Conservation (phyloP, 2,888 invertebrate species). For the Phaonia tiefii region DNA sequence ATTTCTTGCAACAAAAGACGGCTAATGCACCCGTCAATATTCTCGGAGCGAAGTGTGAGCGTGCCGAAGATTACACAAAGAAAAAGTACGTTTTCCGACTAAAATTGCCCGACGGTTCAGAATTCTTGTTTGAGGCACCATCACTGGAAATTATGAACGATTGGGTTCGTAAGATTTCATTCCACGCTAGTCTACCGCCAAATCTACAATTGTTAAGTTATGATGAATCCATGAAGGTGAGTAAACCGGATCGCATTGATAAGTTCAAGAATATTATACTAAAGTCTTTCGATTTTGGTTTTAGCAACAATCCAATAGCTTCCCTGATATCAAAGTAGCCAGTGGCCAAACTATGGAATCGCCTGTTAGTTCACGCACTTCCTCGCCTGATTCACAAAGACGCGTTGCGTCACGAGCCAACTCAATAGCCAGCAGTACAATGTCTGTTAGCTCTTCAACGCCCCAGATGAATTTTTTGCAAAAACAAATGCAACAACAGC, state of each 20-base stretch:
- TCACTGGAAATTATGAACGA: constrained; percentile 89
- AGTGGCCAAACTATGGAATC: constrained; percentile 81
- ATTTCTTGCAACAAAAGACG: constrained; percentile 93
- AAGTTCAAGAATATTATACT: constrained; percentile 6
- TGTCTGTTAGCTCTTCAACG: constrained; percentile 79
- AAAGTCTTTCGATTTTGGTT: neutral
- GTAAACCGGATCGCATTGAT: neutral
- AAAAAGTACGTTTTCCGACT: constrained; percentile 96
- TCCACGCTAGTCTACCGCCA: constrained; percentile 95
- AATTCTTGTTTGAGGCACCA: constrained; percentile 92
- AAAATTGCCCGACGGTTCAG: constrained; percentile 93
- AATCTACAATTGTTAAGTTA: constrained; percentile 93
- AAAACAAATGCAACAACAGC: constrained; percentile 80
- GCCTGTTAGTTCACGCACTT: constrained; percentile 82
- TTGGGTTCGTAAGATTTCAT: constrained; percentile 95
- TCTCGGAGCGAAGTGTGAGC: constrained; percentile 89
- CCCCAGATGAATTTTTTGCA: constrained; percentile 83
- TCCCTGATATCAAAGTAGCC: constrained; percentile 78
- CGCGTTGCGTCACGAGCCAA: constrained; percentile 77
- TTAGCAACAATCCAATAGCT: constrained; percentile 80
- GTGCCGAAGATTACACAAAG: constrained; percentile 97
- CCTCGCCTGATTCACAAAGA: constrained; percentile 82
- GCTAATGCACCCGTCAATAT: constrained; percentile 92
- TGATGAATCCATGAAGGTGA: constrained; percentile 85
- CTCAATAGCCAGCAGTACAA: constrained; percentile 74